Base-by-base conservation (phyloP, 2,113 vertebrate species). In the Syngnathoides biaculeatus region DNA sequence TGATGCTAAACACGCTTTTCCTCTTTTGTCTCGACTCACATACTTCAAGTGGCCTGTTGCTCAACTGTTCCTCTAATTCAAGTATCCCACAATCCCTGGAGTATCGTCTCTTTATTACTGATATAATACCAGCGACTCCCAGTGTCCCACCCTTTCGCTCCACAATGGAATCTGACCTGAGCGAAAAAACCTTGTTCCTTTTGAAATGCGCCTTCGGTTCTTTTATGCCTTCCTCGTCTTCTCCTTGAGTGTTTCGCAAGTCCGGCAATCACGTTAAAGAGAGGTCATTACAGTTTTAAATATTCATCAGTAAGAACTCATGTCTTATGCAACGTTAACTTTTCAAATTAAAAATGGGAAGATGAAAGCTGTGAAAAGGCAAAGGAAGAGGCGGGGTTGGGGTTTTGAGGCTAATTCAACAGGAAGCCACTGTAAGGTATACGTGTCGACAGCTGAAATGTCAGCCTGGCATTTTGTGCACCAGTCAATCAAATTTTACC, bases 111-210 rank as follows among this genome's bases (percentile, higher is more conserved):
- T 87, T 91, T 91, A 90, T 91, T 88, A 84, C 70, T 84, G 78
- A 86, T 90, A 87, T 87, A 92, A 91, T 85, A 82, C 84, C 81
- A 87, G 86, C 72, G 68, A 91, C 89, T 89, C 86, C 81, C 85
- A 77, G 65, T 79, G 90, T 87, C 89, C 89, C 89, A 88, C 90
- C 90, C 88, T 85, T 8, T 17, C 15, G 52, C 77, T 64, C 76
- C 40, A 88, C 85, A 90, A 89, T 85, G 86, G 89, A 87, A 89
- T 89, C 79, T 76, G 69, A 70, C 84, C 88, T 75, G 81, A 86
- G 89, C 71, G 84, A 86, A 80, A n/a, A 89, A 69, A 70, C 78
- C 27, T 45, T 52, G 68, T 62, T 85, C 68, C 85, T 89, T 91
- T 91, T 90, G 87, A 92, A 88, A 90, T 92, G 82, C 77, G 80